Conservation (phyloP, 2,113 vertebrate genomes). For the Pedionomus torquatus region DNA sequence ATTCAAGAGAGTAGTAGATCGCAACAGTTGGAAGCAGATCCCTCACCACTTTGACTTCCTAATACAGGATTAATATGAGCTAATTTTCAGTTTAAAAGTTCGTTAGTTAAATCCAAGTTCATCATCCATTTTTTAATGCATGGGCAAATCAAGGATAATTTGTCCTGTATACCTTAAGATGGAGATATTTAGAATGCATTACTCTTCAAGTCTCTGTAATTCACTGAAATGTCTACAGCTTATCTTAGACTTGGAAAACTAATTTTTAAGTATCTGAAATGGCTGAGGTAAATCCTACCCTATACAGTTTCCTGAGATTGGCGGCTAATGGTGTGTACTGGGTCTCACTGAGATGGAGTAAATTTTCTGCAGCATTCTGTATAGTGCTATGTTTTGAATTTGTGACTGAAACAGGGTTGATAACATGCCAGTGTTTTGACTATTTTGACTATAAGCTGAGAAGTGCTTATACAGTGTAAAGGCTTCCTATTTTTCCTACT, state of each 20-base stretch:
- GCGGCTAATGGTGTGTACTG: background rate
- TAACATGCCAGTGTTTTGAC: background rate
- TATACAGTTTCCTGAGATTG: background rate
- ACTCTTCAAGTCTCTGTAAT: background rate
- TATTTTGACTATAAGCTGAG: background rate
- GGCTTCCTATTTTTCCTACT: background rate
- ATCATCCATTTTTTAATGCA: fast-evolving
- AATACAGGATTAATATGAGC: background rate
- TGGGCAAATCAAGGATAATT: background rate
- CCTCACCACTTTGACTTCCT: background rate
- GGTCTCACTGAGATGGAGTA: background rate
- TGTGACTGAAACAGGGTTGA: background rate
- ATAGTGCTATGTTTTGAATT: background rate
- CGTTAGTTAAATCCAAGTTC: background rate
- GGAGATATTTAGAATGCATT: fast-evolving
- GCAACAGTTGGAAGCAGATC: background rate
- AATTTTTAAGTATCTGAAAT: background rate
- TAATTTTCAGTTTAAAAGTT: background rate
- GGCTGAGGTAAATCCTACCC: background rate
- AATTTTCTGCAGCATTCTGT: background rate
- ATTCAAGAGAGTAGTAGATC: background rate
- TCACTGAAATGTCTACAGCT: background rate
- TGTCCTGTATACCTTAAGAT: background rate
- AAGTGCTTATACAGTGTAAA: background rate
- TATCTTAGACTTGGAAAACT: background rate